Evolutionary conservation across 2,113 vertebrate species (phyloP).

Genomic region (Apeltes quadracus): DNA sequence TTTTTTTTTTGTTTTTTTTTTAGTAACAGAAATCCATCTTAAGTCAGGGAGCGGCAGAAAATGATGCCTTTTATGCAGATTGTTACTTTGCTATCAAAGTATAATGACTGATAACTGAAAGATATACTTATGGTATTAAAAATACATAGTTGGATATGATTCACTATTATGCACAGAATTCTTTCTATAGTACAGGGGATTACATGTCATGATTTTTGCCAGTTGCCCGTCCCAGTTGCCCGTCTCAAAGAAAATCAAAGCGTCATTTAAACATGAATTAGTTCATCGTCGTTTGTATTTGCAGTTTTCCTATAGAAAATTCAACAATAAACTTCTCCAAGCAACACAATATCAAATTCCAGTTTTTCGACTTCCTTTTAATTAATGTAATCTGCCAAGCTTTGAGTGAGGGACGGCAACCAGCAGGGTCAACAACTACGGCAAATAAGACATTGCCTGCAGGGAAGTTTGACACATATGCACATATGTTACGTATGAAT

Average conservation of each 20-base stretch:
- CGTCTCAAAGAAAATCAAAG: no score
- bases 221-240: no score
- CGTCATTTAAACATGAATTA: neutral
- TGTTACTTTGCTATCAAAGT: neutral
- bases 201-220: neutral
- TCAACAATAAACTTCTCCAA: neutral
- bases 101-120: neutral
- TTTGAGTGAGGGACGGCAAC: neutral
- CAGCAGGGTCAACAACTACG: neutral
- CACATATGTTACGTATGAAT: constrained; percentile 7
- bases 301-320: neutral
- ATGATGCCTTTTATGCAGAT: neutral
- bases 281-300: neutral
- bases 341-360: neutral
- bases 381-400: neutral
- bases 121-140: neutral
- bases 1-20: neutral
- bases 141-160: neutral
- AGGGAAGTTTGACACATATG: constrained; percentile 7
- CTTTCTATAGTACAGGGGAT: neutral
- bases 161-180: neutral
- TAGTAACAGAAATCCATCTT: neutral
- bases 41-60: neutral
- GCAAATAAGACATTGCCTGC: neutral
- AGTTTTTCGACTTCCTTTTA: neutral